Evolutionary conservation across 2,797 vertebrate genomes (phyloP), one percentile per base, ranked within the genome.

Genomic region (Phylloscopus collybita): DNA sequence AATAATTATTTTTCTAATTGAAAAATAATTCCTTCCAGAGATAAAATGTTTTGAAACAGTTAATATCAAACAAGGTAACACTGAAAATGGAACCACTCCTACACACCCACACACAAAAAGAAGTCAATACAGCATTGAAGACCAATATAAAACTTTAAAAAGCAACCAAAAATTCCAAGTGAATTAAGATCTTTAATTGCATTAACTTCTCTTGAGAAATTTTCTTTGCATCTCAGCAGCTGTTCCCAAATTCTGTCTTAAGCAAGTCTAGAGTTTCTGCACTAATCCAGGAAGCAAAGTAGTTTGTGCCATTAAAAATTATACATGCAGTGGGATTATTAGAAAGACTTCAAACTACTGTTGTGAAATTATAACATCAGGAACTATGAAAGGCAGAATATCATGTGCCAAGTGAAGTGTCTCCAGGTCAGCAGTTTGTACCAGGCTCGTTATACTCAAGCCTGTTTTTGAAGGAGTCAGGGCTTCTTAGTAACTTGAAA

Each of bases 1-100:
- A 85, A 75, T 61, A 78, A 92, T 81, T 65, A 11, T 82, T 88
- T 88, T 75, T 90, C 21, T 60, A 69, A 61, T 25, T 65, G 53
- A 86, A 86, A 91, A 84, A 44, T 1, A 78, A 69, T 67, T 88
- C 47, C 4, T 83, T 84, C 38, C 23, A 72, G 50, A 81, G 65
- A 79, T 65, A 87, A 83, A 49, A 61, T 8, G 40, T 86, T 88
- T 91, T 59, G 27, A 57, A 67, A 27, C 7, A 34, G 75, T 69
- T 82, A 91, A 49, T 67, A 36, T 36, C 30, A 78, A 71, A 65
- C 4, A 90, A 36, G 10, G 18, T 32, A 80, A 69, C 32, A n/a
- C 10, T 64, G 74, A 73, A 93, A 91, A 45, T 0, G 0, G 27
- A 90, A 54, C 19, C 27, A 56, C 44, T 67, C 27, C 18, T 60